Conservation (phyloP, 2,888 invertebrate species). For the Drosophila mettleri region DNA sequence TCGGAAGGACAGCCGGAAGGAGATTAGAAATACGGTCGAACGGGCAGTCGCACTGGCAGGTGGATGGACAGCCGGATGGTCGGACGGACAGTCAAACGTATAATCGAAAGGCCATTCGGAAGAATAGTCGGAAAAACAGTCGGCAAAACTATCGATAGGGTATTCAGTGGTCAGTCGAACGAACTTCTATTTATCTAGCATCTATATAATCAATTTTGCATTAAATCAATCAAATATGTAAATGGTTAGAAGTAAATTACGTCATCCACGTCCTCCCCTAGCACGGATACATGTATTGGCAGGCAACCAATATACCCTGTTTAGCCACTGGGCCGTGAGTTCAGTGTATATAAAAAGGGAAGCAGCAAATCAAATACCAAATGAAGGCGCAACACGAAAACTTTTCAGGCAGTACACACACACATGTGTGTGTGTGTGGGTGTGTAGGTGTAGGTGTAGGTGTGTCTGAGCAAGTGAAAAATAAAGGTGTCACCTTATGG, state of each 20-base stretch:
- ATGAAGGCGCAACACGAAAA: slow-evolving; percentile 34
- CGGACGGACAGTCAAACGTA: neutral
- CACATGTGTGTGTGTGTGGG: neutral
- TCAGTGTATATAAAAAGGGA: slow-evolving; percentile 9
- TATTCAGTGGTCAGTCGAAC: no score
- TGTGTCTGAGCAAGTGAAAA: slow-evolving; percentile 38
- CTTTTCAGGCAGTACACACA: slow-evolving; percentile 40
- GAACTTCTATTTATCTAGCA: no score
- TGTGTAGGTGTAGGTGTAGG: neutral
- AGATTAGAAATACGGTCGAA: no score
- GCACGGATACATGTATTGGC: neutral
- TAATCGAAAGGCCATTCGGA: neutral
- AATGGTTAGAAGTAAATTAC: no score
- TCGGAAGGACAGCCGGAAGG: neutral
- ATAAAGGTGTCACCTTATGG: slow-evolving; percentile 67
- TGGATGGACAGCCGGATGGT: neutral
- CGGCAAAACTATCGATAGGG: no score
- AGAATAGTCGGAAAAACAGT: neutral
- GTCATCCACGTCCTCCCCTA: no score
- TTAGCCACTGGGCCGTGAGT: no score
- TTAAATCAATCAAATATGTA: no score
- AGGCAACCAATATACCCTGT: neutral
- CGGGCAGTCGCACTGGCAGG: neutral
- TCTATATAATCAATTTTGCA: no score
- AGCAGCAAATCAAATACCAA: slow-evolving; percentile 73